phyloP scores from a whole-genome alignment of 35 echinoderm and acorn worm genomes.

The Heliocidaris erythrogramma region DNA sequence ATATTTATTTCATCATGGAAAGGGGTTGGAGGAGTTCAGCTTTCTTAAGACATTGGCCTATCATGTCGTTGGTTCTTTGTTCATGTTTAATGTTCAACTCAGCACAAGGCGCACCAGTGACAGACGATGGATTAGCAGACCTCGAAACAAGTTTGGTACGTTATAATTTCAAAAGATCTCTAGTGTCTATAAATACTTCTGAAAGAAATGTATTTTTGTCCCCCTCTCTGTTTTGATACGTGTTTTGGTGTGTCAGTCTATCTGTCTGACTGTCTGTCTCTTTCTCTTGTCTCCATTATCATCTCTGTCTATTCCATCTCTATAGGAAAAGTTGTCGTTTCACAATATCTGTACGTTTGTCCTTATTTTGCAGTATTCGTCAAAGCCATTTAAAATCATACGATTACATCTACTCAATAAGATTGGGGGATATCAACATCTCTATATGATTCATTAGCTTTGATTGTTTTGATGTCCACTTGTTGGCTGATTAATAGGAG shows the following conservation, averaged over 20 bases:
- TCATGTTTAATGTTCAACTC: not conserved
- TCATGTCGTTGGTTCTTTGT: not conserved
- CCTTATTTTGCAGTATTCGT: no score
- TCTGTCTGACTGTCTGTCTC: not conserved
- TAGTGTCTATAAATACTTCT: not conserved
- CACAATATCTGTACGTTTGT: no score
- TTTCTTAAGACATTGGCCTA: not conserved
- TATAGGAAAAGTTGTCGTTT: no score
- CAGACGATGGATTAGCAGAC: not conserved
- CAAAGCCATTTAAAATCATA: no score
- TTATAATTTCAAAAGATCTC: no score
- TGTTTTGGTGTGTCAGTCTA: not conserved
- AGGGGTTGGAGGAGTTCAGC: not conserved
- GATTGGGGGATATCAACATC: no score
- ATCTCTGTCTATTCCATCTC: no score
- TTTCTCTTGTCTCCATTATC: no score
- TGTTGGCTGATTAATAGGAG: no score
- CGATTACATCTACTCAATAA: no score
- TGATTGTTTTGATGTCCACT: no score
- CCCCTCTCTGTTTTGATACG: not conserved
- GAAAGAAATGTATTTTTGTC: not conserved
- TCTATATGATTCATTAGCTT: no score
- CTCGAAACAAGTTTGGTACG: not conserved
- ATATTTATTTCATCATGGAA: slow-evolving; percentile 10
- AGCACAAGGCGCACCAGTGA: not conserved